Evolutionary conservation across 2,888 invertebrate species (phyloP), one percentile per base, ranked within the genome.

Genomic region (Heterodera filipjevi): DNA sequence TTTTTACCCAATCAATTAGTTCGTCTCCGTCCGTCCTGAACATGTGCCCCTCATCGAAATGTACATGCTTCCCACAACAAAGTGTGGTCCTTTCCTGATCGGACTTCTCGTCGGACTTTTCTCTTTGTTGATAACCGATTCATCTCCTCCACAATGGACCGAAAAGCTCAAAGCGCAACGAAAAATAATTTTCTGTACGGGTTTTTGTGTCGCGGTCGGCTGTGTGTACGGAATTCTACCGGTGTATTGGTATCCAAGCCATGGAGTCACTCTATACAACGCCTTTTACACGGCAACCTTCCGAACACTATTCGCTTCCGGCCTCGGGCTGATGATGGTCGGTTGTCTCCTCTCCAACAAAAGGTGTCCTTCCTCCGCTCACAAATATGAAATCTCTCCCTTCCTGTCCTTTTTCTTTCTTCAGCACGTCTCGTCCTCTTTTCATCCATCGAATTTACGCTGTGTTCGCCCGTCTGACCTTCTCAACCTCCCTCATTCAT

Each of bases 191-290:
- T 70, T 73, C 76, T 77, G 77, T 19, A 66, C 78, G 1, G 81
- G 82, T 39, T 33, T 84, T 59, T 79, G 79, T 46, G 76, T 84
- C 16, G 82, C 82, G 33, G 64, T 84, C 27, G 79, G 79, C 32
- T 84, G 84, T 6, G 85, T 88, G 79, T 88, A 87, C 80, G 88
- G 84, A 14, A 88, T 88, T 77, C 82, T 88, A 27, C 88, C 88
- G 19, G 86, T 88, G 79, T 88, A 88, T 81, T 88, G 87, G 87
- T 81, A 77, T 80, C 82, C 82, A 66, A 78, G 85, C 30, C 82
- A 83, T 32, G 85, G 85, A 39, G 84, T 83, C 77, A 88, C 84
- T 10, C 53, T 84, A 39, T 88, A 88, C 81, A 88, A 88, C 77
- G 84, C 82, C 35, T 66, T 87, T 49, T 88, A 88, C 83, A 88